These are phyloP conservation scores for Callipepla squamata DNA, from an alignment of 2,113 vertebrate genomes.

Conservation along the genomic window DNA sequence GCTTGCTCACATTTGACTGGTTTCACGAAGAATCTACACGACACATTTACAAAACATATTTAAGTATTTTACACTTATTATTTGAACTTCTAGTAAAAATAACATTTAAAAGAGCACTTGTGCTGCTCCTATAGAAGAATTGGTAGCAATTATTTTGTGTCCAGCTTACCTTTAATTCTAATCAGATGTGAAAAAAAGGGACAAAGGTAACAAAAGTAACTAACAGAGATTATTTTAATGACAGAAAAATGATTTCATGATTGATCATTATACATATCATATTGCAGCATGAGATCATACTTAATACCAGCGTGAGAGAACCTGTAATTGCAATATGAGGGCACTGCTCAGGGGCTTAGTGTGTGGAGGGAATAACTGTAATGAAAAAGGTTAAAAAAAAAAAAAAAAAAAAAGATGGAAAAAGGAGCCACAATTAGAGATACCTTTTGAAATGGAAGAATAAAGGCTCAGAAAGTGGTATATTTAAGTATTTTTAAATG, in stretches of 20 bases:
- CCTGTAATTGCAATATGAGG: constrained; percentile 6
- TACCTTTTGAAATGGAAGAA: constrained; percentile 57
- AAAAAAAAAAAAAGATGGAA: background rate
- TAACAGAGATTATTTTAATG: constrained; percentile 57
- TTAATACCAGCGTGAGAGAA: constrained; percentile 31
- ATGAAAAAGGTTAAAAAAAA: background rate
- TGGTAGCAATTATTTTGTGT: constrained; percentile 57
- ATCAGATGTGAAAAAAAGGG: constrained; percentile 3
- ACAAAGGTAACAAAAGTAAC: constrained; percentile 46
- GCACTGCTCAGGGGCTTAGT: constrained; percentile 32
- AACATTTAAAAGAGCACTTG: background rate
- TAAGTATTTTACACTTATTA: background rate
- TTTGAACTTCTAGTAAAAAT: background rate
- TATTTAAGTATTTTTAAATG: constrained; percentile 57
- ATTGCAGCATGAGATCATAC: constrained; percentile 1
- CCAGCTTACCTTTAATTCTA: constrained; percentile 45
- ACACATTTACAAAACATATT: background rate
- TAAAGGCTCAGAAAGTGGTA: constrained; percentile 67
- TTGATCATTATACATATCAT: constrained; percentile 45
- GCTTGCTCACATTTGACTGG: background rate
- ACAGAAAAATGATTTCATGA: constrained; percentile 38
- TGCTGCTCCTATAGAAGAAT: background rate
- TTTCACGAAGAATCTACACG: background rate
- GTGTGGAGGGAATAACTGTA: background rate
- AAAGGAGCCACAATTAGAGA: constrained; percentile 62